Evolutionary conservation across 2,797 vertebrate species (phyloP).

Genomic region (Natrix natrix): DNA sequence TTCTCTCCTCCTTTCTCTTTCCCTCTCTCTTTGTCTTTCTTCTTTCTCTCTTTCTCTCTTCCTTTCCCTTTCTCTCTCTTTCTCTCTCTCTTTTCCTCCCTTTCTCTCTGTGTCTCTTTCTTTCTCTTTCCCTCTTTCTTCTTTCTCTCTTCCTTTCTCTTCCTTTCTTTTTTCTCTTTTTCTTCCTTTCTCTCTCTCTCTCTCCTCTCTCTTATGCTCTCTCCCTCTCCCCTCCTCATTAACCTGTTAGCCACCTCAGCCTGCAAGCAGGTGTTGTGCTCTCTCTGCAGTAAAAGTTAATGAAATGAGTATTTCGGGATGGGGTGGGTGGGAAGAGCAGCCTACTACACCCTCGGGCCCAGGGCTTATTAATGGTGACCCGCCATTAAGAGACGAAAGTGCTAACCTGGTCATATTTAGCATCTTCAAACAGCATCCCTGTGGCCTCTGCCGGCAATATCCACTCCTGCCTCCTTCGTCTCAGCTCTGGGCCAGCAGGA

Average conservation of each 20-base stretch:
- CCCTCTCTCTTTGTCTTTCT: too few relatives aligned
- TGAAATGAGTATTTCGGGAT: constrained; percentile 64
- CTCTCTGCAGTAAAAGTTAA: constrained; percentile 56
- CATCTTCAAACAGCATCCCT: constrained; percentile 76
- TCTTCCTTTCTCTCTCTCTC: too few relatives aligned
- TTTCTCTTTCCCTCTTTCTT: too few relatives aligned
- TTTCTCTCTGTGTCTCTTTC: too few relatives aligned
- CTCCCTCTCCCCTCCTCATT: constrained; percentile 2
- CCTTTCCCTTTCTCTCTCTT: too few relatives aligned
- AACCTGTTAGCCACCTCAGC: constrained; percentile 46
- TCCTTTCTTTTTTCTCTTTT: too few relatives aligned
- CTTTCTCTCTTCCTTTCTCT: accelerated
- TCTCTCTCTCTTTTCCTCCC: too few relatives aligned
- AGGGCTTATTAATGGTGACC: constrained; percentile 89
- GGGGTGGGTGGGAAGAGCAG: constrained; percentile 42
- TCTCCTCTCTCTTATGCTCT: not conserved
- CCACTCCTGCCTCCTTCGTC: constrained; percentile 51
- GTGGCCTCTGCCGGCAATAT: constrained; percentile 65
- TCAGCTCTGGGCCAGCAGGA: constrained; percentile 62
- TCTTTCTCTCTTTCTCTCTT: too few relatives aligned
- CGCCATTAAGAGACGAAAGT: constrained; percentile 81
- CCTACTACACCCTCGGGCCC: constrained; percentile 80
- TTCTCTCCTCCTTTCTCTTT: accelerated
- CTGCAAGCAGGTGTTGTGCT: constrained; percentile 54
- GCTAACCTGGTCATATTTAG: constrained; percentile 94